Evolutionary conservation across 2,888 invertebrate species (phyloP).

Genomic region (Yponomeuta evonymella): DNA sequence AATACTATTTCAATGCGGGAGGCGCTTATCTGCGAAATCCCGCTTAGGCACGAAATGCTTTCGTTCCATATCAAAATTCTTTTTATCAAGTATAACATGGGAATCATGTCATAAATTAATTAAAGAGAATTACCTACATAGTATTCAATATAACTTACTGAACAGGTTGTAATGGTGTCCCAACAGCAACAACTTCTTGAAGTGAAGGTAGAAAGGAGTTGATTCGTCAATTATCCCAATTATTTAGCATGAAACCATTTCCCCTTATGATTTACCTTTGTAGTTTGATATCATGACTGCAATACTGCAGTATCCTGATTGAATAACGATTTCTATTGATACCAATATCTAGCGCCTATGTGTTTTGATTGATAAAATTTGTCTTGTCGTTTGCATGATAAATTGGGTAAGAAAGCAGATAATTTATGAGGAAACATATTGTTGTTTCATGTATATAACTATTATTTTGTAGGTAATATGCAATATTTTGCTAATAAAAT

Average conservation of each 20-base stretch:
- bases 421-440: neutral
- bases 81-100: too few relatives aligned
- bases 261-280: slow-evolving; percentile 14
- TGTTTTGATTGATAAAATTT: too few relatives aligned
- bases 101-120: neutral
- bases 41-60: too few relatives aligned
- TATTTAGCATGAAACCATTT: slow-evolving; percentile 17
- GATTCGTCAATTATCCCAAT: neutral
- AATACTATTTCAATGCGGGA: neutral
- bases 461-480: neutral
- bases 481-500: slow-evolving; percentile 17
- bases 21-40: too few relatives aligned
- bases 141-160: slow-evolving; percentile 20
- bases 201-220: slow-evolving; percentile 53
- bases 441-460: neutral
- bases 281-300: neutral
- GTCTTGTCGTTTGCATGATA: neutral
- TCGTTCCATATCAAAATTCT: too few relatives aligned
- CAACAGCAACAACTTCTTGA: slow-evolving; percentile 47
- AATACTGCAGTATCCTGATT: neutral
- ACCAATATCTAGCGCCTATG: too few relatives aligned
- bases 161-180: slow-evolving; percentile 58
- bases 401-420: neutral
- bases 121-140: neutral
- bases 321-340: too few relatives aligned